Percentiles rank a stretch among this genome's conserved stretches.
These are phyloP conservation scores for Rhinophrynus dorsalis DNA, from an alignment of 2,797 vertebrate species.

Conservation along the genomic window DNA sequence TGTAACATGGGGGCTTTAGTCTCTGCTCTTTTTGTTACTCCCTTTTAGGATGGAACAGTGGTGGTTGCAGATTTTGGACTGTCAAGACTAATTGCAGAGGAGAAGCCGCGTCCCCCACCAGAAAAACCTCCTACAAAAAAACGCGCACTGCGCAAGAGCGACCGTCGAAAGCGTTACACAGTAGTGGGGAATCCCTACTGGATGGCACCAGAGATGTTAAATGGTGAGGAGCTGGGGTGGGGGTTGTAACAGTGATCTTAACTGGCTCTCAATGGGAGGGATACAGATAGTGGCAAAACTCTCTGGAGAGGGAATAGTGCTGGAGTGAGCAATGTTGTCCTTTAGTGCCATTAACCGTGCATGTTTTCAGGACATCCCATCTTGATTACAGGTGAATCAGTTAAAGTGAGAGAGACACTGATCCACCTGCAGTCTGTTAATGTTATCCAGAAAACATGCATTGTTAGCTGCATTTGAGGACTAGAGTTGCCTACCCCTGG, in stretches of 20 bases:
- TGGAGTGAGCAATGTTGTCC: too few relatives aligned
- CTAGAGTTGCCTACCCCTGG: too few relatives aligned
- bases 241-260: background rate
- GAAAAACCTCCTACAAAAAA: constrained; percentile 84
- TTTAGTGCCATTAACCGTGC: too few relatives aligned
- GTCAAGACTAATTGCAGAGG: constrained; percentile 86
- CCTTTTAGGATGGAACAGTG: constrained; percentile 83
- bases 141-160: constrained; percentile 78
- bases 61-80: constrained; percentile 93
- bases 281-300: background rate
- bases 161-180: constrained; percentile 89
- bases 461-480: too few relatives aligned
- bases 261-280: background rate
- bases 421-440: too few relatives aligned
- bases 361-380: too few relatives aligned
- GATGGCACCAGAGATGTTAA: constrained; percentile 97
- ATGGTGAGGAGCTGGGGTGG: constrained; percentile 70
- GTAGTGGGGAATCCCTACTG: constrained; percentile 94
- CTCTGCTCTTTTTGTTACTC: background rate
- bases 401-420: too few relatives aligned
- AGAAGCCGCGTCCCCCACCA: constrained; percentile 77
- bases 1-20: too few relatives aligned
- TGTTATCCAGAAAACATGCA: too few relatives aligned
- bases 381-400: too few relatives aligned
- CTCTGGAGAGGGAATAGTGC: too few relatives aligned